Evolutionary conservation across 1,140 invertebrate species (phyloP), one percentile per base, ranked within the genome.

Genomic region (Asbolus verrucosus): DNA sequence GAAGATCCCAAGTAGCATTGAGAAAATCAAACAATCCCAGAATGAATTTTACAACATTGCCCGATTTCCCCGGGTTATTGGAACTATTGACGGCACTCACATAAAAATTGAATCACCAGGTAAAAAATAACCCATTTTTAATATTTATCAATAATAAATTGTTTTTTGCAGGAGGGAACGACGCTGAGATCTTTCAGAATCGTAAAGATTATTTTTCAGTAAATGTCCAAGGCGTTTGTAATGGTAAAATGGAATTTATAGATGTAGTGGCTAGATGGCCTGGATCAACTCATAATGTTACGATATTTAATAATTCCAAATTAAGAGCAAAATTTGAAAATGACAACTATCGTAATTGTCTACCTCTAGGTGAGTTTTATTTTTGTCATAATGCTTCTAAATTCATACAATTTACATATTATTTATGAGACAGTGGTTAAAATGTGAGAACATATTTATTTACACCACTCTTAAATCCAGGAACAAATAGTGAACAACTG

Each of bases 141-240:
- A n/a, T n/a, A n/a, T n/a, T n/a, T n/a, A n/a, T n/a, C n/a, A n/a
- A n/a, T n/a, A n/a, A n/a, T n/a, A n/a, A n/a, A n/a, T n/a, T n/a
- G n/a, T n/a, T n/a, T n/a, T n/a, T n/a, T n/a, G n/a, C n/a, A n/a
- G n/a, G n/a, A n/a, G n/a, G n/a, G n/a, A n/a, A n/a, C n/a, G n/a
- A n/a, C n/a, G n/a, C n/a, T n/a, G 79, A 81, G 71, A 41, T 54
- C n/a, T 82, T 75, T 67, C 41, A 76, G 9, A 82, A 82, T 54
- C 65, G 78, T 36, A 80, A 83, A 71, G 70, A 67, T 1, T 81
- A 73, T 65, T 81, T 78, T 71, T 80, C 77, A 2, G 63, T 79
- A 11, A 81, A 82, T 68, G 73, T 80, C 0, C 80, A 82, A 74
- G 62, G 73, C 5, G 61, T 80, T n/a, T 75, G 73, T 46, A 70